Evolutionary conservation across 2,113 vertebrate species (phyloP).

Genomic region (Dasypus novemcinctus): DNA sequence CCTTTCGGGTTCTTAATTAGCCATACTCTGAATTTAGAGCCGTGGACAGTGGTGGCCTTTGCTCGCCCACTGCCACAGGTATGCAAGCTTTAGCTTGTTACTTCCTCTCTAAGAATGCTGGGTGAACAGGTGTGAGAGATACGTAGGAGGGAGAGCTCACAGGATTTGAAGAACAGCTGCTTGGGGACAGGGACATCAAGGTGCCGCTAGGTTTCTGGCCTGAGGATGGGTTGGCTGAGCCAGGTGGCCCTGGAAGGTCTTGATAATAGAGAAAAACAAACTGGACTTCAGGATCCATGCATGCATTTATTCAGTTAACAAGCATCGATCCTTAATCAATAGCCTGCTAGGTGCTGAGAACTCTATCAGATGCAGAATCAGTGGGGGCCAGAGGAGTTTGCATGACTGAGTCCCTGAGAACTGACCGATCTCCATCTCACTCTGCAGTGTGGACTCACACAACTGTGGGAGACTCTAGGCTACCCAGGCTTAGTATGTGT

Average conservation of each 20-base stretch:
- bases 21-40: background rate
- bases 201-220: background rate
- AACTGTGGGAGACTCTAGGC: background rate
- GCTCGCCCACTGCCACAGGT: no score
- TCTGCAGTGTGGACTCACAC: background rate
- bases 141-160: background rate
- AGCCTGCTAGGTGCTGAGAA: fast-evolving
- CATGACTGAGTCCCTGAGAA: background rate
- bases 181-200: no score
- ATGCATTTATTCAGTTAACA: background rate
- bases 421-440: background rate
- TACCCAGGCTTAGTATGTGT: background rate
- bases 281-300: background rate
- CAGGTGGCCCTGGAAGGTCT: background rate
- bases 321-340: background rate
- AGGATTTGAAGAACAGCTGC: background rate
- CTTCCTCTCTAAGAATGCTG: background rate
- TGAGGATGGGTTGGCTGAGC: background rate
- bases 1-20: background rate
- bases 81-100: background rate
- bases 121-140: background rate
- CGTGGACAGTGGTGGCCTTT: background rate
- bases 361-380: background rate
- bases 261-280: background rate
- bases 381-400: background rate